A percentile compares a stretch with the other conserved stretches of the same genome.
Conservation (phyloP, 2,888 invertebrate species). For the Euzetes globulus region DNA sequence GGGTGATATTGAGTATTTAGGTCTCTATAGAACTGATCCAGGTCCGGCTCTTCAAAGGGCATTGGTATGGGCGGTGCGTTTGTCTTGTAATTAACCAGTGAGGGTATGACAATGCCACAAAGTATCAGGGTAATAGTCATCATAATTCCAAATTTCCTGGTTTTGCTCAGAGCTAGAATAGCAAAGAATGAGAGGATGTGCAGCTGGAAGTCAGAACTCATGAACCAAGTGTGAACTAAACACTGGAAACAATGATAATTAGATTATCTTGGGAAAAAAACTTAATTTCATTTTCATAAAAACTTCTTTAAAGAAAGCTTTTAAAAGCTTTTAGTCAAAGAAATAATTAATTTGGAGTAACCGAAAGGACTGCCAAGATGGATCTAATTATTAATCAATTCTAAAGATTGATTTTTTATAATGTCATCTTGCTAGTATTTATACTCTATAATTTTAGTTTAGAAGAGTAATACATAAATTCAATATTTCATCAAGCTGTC, state of each 20-base stretch:
- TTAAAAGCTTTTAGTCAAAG: too few species aligned
- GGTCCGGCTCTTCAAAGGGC: neutral
- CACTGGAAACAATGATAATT: constrained; percentile 28
- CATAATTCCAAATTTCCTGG: constrained; percentile 32
- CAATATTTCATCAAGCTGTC: too few species aligned
- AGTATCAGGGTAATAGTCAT: constrained; percentile 3
- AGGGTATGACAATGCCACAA: constrained; percentile 20
- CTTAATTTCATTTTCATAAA: too few species aligned
- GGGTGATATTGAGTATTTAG: constrained; percentile 33
- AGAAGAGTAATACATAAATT: too few species aligned
- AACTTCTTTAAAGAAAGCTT: too few species aligned
- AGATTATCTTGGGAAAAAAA: too few species aligned
- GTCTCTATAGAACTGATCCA: constrained; percentile 14
- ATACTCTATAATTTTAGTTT: too few species aligned
- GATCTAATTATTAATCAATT: too few species aligned
- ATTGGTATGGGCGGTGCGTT: constrained; percentile 36
- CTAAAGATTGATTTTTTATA: too few species aligned
- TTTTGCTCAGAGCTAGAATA: neutral
- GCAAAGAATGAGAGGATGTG: constrained; percentile 32
- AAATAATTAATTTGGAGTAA: too few species aligned
- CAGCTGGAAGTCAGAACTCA: constrained; percentile 41
- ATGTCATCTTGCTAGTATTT: too few species aligned
- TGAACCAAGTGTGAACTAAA: constrained; percentile 41
- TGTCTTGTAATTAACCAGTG: constrained; percentile 15
- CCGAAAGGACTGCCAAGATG: too few species aligned